Base-by-base conservation (phyloP, 2,113 vertebrate genomes). In the Pseudorasbora parva region DNA sequence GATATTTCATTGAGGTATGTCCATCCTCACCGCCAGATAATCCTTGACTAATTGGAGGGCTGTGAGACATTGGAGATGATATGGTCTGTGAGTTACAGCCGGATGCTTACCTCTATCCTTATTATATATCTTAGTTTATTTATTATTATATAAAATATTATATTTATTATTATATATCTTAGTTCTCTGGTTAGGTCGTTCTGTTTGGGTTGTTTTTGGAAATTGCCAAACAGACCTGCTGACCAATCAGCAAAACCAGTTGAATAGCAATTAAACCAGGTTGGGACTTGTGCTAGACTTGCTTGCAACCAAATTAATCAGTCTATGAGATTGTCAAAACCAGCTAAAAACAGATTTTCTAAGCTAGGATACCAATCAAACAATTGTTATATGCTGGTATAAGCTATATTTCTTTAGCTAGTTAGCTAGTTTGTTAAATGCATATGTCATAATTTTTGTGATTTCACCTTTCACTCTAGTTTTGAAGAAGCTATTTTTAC, bases 21-120 rank as follows among this genome's bases (percentile, higher is more conserved):
- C 60, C 47, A 60, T 47, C 41, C 27, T 27, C 30, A 33, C 41
- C 8, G 4, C 60, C 66, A 56, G 41, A 59, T 88, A 86, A 86
- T 86, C 77, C 54, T 49, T 78, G 47, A 83, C 79, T 86, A 81
- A 84, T 69, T 85, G 76, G 78, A 77, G 45, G 30, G 57, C 66
- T 76, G 12, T 69, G 71, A 82, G 73, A 59, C 66, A 59, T 73
- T 66, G 27, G 33, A 33, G 57, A 30, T 75, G 27, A 69, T 43
- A 47, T 60, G 76, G 43, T 73, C 60, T 77, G 37, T 84, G 66
- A 62, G 68, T 56, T 72, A 68, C 33, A 81, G 75, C 49, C 49
- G 37, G 72, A 66, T 49, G 73, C 81, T 69, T 45, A 14, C 78
- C 23, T 30, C 51, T 51, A 37, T 17, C 49, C 43, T 54, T 51